A percentile compares a stretch with the other conserved stretches of the same genome.
Evolutionary conservation across 2,888 invertebrate genomes (phyloP).

Genomic region (Rhagophthalmus giganteus): DNA sequence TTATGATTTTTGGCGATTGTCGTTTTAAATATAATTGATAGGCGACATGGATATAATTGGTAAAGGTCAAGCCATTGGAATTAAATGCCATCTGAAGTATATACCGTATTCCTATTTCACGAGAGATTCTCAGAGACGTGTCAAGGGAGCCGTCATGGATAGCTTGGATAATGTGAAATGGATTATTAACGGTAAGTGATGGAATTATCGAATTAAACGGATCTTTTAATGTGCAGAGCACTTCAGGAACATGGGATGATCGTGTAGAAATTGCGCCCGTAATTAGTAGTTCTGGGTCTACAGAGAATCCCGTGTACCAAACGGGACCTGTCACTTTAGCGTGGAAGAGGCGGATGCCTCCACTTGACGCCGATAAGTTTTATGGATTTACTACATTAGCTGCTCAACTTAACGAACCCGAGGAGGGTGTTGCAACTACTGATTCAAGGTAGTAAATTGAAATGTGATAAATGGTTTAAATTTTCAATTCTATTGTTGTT

Average conservation of each 20-base stretch:
- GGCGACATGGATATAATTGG: constrained; percentile 95
- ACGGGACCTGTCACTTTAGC: constrained; percentile 83
- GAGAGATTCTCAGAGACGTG: constrained; percentile 90
- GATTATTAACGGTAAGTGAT: constrained; percentile 67
- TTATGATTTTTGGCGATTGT: no score
- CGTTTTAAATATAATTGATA: no score
- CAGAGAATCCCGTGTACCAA: constrained; percentile 87
- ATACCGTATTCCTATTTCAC: constrained; percentile 99
- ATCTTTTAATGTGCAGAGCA: constrained; percentile 48
- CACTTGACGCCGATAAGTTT: constrained; percentile 71
- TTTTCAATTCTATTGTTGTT: neutral
- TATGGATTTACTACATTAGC: constrained; percentile 96
- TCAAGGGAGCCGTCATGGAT: constrained; percentile 79
- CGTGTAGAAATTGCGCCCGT: constrained; percentile 94
- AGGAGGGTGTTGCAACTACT: constrained; percentile 90
- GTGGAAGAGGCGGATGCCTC: constrained; percentile 83
- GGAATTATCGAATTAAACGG: neutral
- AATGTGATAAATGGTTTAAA: neutral
- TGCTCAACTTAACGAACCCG: constrained; percentile 94
- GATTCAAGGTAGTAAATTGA: constrained; percentile 80
- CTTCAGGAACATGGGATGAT: constrained; percentile 88
- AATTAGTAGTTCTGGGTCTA: constrained; percentile 64
- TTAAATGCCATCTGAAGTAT: constrained; percentile 96
- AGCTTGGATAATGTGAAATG: constrained; percentile 72
- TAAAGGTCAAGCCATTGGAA: constrained; percentile 82